Evolutionary conservation across 64 coral and sea anemone species (phyloP), one percentile per base, ranked within the genome.

Genomic region (Montipora efflorescens): DNA sequence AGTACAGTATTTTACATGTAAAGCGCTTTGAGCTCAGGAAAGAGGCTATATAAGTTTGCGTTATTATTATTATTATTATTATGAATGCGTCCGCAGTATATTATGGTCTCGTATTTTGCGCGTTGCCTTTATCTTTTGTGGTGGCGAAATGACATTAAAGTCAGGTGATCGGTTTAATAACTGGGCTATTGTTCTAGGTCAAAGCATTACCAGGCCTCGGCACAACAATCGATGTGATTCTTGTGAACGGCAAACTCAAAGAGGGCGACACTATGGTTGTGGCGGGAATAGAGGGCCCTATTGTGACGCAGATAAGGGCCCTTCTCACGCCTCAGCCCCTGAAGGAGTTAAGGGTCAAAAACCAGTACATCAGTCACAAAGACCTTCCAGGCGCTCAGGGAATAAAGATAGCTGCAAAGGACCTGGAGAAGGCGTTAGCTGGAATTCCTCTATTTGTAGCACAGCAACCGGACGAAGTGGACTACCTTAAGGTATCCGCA

Each of bases 181-280:
- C 12, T 79, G 47, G 7, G 58, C 0, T 62, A 19, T 82, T 36
- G 12, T 79, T 18, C 28, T 74, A 98, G 97, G 98, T 99, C 8
- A 99, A 99, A 83, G 95, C 98, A 8, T 78, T 99, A 19, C 95
- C 98, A 14, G 98, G 98, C 20, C 87, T 99, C 4, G 98, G 98
- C 3, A 99, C 98, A 47, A 99, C 98, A 28, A 87, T 99, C 90
- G 98, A 99, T 77, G 95, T 99, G 18, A 99, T 99, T 86, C 80
- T 99, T 19, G 86, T 96, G 4, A 99, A 99, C 84, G 98, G 98
- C 5, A 94, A 82, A 48, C 77, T 99, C n/a, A 90, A 78, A 19
- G 98, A 99, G 83, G 92, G 95, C 14, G 95, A 99, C 76, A 96
- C 98, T 9, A 81, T 99, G 11, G 77, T 99, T 9, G 74, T 99